These are phyloP conservation scores for Pteronura brasiliensis DNA, from an alignment of 2,113 vertebrate species.

Conservation along the genomic window DNA sequence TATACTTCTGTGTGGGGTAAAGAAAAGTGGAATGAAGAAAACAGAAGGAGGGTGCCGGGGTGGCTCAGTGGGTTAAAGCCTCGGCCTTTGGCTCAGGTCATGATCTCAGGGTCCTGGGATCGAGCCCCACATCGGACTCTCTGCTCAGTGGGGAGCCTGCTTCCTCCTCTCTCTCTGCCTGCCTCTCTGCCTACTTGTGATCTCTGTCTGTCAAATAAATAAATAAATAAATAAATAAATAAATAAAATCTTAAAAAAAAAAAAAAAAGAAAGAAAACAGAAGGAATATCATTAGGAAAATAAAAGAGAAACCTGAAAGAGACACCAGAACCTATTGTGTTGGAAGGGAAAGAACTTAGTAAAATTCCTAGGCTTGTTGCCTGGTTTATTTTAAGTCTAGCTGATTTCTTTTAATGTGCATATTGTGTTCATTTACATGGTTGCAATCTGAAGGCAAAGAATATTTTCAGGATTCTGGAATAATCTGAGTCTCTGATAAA, in stretches of 20 bases:
- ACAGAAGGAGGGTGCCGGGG: neutral
- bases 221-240: too few species aligned
- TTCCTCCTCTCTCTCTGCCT: too few species aligned
- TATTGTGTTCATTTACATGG: neutral
- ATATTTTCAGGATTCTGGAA: constrained; percentile 22
- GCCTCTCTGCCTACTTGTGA: too few species aligned
- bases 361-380: neutral
- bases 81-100: too few species aligned
- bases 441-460: neutral
- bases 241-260: too few species aligned
- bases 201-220: too few species aligned
- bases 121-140: too few species aligned
- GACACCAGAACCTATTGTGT: neutral
- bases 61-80: too few species aligned
- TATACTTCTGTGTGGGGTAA: neutral
- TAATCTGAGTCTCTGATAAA: neutral
- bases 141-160: too few species aligned
- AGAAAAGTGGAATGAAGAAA: neutral
- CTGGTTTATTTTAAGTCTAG: neutral
- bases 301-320: neutral
- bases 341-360: neutral
- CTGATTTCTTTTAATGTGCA: neutral
- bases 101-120: too few species aligned
- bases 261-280: neutral
- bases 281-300: neutral